Conservation (phyloP, 1,140 invertebrate genomes). For the Telenomus remus region DNA sequence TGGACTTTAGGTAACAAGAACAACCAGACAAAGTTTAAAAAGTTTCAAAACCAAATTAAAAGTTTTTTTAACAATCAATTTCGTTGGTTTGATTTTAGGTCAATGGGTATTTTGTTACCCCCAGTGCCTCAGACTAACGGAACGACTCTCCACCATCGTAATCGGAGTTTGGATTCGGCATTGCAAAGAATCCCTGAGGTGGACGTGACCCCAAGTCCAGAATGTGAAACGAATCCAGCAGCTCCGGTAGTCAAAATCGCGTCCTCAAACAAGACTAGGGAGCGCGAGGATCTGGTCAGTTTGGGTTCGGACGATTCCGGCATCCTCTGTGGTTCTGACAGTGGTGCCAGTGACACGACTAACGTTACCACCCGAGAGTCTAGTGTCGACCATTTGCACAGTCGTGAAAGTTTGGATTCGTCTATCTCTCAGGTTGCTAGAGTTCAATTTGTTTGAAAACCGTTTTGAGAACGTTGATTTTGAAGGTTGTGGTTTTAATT, state of each 20-base stretch:
- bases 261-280: slow-evolving; percentile 66
- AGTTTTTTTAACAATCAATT: no score
- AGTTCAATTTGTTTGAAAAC: no score
- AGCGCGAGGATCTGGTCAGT: slow-evolving; percentile 82
- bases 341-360: slow-evolving; percentile 73
- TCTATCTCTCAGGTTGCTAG: slow-evolving; percentile 75
- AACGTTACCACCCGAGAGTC: slow-evolving; percentile 71
- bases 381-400: slow-evolving; percentile 73
- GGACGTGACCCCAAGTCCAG: slow-evolving; percentile 86
- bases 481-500: not conserved
- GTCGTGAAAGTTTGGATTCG: slow-evolving; percentile 83
- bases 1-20: slow-evolving; percentile 83
- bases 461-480: not conserved
- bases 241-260: slow-evolving; percentile 63
- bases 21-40: no score
- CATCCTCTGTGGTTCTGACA: slow-evolving; percentile 85
- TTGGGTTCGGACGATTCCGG: slow-evolving; percentile 91
- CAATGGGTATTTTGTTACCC: slow-evolving; percentile 85
- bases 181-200: slow-evolving; percentile 90
- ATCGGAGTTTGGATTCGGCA: slow-evolving; percentile 90
- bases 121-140: slow-evolving; percentile 80
- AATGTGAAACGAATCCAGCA: slow-evolving; percentile 78
- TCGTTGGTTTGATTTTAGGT: slow-evolving; percentile 76
- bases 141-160: slow-evolving; percentile 86
- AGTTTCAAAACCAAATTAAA: no score